These are phyloP conservation scores for Hylaeus volcanicus DNA, from an alignment of 1,140 invertebrate species.

Conservation along the genomic window DNA sequence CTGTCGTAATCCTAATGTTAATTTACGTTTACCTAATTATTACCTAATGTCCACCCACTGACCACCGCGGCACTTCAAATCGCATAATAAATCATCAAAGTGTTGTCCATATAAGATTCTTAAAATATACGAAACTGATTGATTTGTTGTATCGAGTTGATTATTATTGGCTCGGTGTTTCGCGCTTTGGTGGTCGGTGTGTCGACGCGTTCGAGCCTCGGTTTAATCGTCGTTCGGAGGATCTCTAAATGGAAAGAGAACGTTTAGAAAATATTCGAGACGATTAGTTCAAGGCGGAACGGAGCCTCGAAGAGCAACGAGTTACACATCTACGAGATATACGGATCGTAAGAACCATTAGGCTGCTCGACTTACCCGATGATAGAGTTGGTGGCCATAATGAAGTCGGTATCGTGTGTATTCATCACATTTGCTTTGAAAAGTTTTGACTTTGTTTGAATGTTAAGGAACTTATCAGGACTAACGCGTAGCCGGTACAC, in stretches of 20 bases:
- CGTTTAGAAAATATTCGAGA: not conserved
- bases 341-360: not conserved
- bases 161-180: no score
- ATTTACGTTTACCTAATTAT: not conserved
- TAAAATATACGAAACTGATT: not conserved
- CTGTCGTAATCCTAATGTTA: not conserved
- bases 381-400: slow-evolving; percentile 95
- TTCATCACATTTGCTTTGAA: slow-evolving; percentile 87
- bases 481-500: slow-evolving; percentile 89
- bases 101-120: no score
- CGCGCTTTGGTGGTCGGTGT: slow-evolving; percentile 13
- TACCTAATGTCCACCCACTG: slow-evolving; percentile 16
- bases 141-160: no score
- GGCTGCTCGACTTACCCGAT: slow-evolving; percentile 81
- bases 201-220: not conserved
- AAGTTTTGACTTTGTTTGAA: slow-evolving; percentile 93
- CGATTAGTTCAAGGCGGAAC: not conserved
- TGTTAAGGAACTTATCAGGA: slow-evolving; percentile 89
- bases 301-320: not conserved
- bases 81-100: not conserved
- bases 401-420: slow-evolving; percentile 88
- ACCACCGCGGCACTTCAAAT: not conserved
- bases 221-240: not conserved
- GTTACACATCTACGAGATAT: not conserved
- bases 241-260: not conserved